These are phyloP conservation scores for Callosobruchus maculatus DNA, from an alignment of 2,888 invertebrate species.

Conservation along the genomic window DNA sequence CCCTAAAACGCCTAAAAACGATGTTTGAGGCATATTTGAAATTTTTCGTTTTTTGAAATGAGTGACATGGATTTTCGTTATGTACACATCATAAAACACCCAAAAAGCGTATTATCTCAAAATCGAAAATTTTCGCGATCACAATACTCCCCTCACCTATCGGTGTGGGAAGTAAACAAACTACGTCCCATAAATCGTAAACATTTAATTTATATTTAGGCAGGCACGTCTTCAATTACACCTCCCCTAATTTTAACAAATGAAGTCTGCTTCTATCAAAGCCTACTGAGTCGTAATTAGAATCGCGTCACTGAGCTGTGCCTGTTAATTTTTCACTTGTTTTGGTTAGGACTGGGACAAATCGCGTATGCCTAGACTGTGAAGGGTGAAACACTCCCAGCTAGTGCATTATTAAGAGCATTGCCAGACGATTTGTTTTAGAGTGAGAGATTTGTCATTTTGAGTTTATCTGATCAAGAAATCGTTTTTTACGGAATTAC, in stretches of 20 bases:
- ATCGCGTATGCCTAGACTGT: background rate
- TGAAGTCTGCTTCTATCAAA: background rate
- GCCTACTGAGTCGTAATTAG: background rate
- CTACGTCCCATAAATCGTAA: background rate
- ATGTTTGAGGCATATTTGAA: too few species aligned
- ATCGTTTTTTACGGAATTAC: background rate
- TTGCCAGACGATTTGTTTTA: background rate
- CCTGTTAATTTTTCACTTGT: background rate
- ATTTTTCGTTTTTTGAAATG: too few species aligned
- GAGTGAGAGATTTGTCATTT: background rate
- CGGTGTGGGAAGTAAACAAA: too few species aligned
- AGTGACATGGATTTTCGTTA: too few species aligned
- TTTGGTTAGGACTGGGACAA: background rate
- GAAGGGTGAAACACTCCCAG: background rate
- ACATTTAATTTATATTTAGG: background rate
- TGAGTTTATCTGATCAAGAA: background rate
- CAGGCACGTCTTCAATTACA: background rate
- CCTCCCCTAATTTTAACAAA: background rate
- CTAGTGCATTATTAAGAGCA: background rate
- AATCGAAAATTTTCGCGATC: too few species aligned
- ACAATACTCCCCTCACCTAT: too few species aligned
- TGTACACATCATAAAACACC: too few species aligned
- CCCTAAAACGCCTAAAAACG: too few species aligned
- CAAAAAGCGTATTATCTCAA: too few species aligned
- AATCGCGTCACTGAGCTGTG: background rate